Evolutionary conservation across 2,113 vertebrate species (phyloP), one percentile per base, ranked within the genome.

Genomic region (Catharus bicknelli): DNA sequence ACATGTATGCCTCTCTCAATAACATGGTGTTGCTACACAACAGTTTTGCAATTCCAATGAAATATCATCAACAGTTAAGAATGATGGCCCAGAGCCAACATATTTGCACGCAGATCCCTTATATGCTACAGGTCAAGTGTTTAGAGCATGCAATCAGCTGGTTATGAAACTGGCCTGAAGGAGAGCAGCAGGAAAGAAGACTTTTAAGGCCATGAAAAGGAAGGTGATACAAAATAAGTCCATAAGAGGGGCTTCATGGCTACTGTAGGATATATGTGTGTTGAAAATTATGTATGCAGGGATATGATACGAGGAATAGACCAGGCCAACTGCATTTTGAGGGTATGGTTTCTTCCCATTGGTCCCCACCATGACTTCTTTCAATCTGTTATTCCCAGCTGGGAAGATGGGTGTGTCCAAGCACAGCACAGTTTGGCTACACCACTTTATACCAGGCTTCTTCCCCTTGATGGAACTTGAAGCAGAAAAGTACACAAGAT

Each of bases 1-100:
- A 63, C 32, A 63, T 20, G 54, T 76, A 50, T 80, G 85, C 58
- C 27, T 91, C 70, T 62, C 89, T 74, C 85, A 91, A 63, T 36
- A 90, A 64, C 36, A 69, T 4, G 32, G 29, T 93, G 62, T 90
- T 94, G 82, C 95, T 73, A 87, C 90, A 93, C 50, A 85, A 57
- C 9, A 54, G 58, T 94, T 96, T 94, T 90, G 91, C 75, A 94
- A 90, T 77, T 87, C 51, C 62, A 83, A 14, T 64, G 45, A 87
- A 83, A 73, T 53, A 91, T 17, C 66, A 72, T 48, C 32, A 84
- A 38, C 81, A 69, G 58, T 78, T 73, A 76, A 53, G 70, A 83
- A 69, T 1, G 3, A 77, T 59, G 75, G 90, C 87, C 54, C 38
- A 62, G 51, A 69, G 59, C 67, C 82, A 91, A 68, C 4, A n/a